These are phyloP conservation scores for Dorcus parallelipipedus DNA, from an alignment of 2,888 invertebrate species.

Conservation along the genomic window DNA sequence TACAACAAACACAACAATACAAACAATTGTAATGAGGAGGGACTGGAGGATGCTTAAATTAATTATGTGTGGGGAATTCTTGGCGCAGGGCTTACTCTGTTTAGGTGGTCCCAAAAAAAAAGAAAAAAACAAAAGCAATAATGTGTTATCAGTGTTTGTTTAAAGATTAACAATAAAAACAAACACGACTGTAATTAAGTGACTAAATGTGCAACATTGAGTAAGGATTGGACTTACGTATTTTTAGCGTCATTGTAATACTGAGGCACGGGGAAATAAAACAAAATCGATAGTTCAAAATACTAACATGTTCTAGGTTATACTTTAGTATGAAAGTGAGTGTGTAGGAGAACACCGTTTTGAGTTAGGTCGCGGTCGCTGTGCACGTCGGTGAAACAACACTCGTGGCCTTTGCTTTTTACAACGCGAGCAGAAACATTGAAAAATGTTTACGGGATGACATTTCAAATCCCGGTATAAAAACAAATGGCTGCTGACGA, in stretches of 20 bases:
- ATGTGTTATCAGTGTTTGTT: conserved; percentile 4
- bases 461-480: conserved; percentile 48
- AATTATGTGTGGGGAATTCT: too few relatives aligned
- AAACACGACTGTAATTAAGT: not conserved
- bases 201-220: not conserved
- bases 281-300: conserved; percentile 17
- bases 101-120: not conserved
- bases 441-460: conserved; percentile 44
- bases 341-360: not conserved
- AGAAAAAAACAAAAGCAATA: not conserved
- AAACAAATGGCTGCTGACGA: conserved; percentile 55
- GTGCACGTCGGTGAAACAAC: not conserved
- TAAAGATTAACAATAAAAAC: conserved; percentile 2
- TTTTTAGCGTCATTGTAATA: conserved; percentile 16
- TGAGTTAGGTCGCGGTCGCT: not conserved
- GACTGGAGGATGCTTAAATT: not conserved
- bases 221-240: conserved; percentile 13
- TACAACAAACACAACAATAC: conserved; percentile 23
- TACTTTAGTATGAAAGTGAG: not conserved
- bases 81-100: too few relatives aligned
- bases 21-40: not conserved
- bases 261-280: conserved; percentile 12
- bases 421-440: conserved; percentile 18
- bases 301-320: conserved; percentile 15
- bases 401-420: conserved; percentile 12